Evolutionary conservation across 2,113 vertebrate genomes (phyloP), one percentile per base, ranked within the genome.

Genomic region (Pelvicachromis taeniatus): DNA sequence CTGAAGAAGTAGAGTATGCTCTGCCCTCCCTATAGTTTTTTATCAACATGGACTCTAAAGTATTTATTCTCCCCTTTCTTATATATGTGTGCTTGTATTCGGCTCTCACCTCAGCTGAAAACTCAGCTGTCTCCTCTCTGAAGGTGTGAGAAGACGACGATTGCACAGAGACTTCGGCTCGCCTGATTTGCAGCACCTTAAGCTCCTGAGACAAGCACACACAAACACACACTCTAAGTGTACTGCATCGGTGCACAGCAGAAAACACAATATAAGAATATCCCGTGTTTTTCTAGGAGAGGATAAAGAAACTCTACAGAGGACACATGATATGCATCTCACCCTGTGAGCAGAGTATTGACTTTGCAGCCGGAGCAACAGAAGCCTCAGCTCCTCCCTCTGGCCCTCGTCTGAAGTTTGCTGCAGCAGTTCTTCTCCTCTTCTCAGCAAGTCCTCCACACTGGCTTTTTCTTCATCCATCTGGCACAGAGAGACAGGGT

Each of bases 391-490:
- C 91, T 97, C 97, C 86, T 99, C 97, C 87, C 95, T 96, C 80
- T 94, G 96, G 31, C 83, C 94, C 16, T 97, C 97, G 4, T 98
- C 97, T 81, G 96, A 91, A 3, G 96, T 95, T 54, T 97, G 96
- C 82, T 96, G 97, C 68, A 99, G 91, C 84, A 98, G 77, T 55
- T 97, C 95, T 33, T 98, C 97, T 77, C 98, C 98, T 95, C 94
- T 96, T 90, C 94, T 96, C 8, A 99, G 90, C 91, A 99, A 90
- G 63, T 97, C 96, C 93, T 99, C 98, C 73, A 99, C 95, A 10
- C 94, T 94, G 80, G 96, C 95, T 93, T 97, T 97, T 87, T 99
- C 97, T 89, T 97, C 97, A 83, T 98, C 97, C 96, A 97, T 40
- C 98, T 99, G 92, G 29, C 7, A 53, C 38, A 81, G 16, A 53